phyloP scores from a whole-genome alignment of 2,888 invertebrate genomes.

The Scotopteryx bipunctaria region DNA sequence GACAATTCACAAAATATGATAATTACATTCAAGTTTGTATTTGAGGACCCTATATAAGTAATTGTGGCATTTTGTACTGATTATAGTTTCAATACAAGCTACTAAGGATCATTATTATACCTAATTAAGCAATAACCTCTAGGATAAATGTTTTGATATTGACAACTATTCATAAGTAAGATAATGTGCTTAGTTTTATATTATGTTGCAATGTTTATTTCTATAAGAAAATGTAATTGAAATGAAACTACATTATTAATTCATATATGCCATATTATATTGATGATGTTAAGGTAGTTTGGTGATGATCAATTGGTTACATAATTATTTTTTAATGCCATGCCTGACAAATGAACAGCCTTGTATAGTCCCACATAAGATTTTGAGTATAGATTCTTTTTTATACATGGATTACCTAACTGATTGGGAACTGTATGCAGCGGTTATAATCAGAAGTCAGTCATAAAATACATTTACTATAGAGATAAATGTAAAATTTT shows the following conservation, averaged over 20 bases:
- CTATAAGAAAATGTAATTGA: constrained; percentile 77
- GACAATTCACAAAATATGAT: constrained; percentile 74
- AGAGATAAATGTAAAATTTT: constrained; percentile 55
- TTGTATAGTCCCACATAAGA: neutral
- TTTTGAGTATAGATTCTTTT: neutral
- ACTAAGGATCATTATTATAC: constrained; percentile 72
- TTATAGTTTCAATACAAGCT: constrained; percentile 76
- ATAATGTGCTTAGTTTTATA: constrained; percentile 78
- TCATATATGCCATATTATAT: constrained; percentile 81
- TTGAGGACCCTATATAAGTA: constrained; percentile 65
- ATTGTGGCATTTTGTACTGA: constrained; percentile 81
- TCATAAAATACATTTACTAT: constrained; percentile 58
- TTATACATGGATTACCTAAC: neutral
- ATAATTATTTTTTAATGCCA: constrained; percentile 64
- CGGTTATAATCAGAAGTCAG: constrained; percentile 53
- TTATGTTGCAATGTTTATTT: constrained; percentile 80
- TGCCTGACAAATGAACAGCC: constrained; percentile 40
- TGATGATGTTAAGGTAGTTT: constrained; percentile 79
- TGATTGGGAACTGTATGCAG: constrained; percentile 7
- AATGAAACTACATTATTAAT: constrained; percentile 72
- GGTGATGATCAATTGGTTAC: constrained; percentile 71
- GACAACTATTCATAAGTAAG: constrained; percentile 80
- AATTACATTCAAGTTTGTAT: constrained; percentile 59
- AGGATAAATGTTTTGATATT: constrained; percentile 83
- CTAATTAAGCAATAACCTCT: constrained; percentile 79